Evolutionary conservation across 2,797 vertebrate species (phyloP).

Genomic region (Crenuchus spilurus): DNA sequence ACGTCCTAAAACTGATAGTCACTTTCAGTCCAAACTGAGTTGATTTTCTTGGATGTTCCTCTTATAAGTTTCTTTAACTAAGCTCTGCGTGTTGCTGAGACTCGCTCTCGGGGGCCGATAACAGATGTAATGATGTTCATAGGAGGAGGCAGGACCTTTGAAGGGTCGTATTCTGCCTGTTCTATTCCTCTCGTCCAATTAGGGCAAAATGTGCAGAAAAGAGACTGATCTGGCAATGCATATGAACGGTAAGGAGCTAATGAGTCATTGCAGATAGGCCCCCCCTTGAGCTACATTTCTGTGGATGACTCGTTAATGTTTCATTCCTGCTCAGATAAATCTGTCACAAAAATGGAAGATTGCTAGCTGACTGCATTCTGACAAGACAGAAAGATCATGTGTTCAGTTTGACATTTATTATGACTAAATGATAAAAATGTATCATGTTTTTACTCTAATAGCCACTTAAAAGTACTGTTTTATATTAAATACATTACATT

Average conservation of each 20-base stretch:
- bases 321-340: background rate
- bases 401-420: too few relatives aligned
- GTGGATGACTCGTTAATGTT: background rate
- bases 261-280: conserved; percentile 22
- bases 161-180: conserved; percentile 15
- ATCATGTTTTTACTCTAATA: too few relatives aligned
- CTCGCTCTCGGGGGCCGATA: conserved; percentile 23
- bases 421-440: background rate
- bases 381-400: background rate
- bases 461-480: too few relatives aligned
- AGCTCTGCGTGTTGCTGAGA: conserved; percentile 8
- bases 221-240: conserved; percentile 15
- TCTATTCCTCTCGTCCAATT: conserved; percentile 39
- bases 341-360: background rate
- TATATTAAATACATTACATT: too few relatives aligned
- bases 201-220: conserved; percentile 39
- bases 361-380: background rate
- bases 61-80: conserved; percentile 32
- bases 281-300: background rate
- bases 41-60: background rate
- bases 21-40: too few relatives aligned
- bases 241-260: conserved; percentile 23
- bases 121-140: conserved; percentile 36
- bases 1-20: too few relatives aligned
- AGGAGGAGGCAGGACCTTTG: conserved; percentile 15